Base-by-base conservation (phyloP, 2,888 invertebrate species). In the Abscondita cerata region DNA sequence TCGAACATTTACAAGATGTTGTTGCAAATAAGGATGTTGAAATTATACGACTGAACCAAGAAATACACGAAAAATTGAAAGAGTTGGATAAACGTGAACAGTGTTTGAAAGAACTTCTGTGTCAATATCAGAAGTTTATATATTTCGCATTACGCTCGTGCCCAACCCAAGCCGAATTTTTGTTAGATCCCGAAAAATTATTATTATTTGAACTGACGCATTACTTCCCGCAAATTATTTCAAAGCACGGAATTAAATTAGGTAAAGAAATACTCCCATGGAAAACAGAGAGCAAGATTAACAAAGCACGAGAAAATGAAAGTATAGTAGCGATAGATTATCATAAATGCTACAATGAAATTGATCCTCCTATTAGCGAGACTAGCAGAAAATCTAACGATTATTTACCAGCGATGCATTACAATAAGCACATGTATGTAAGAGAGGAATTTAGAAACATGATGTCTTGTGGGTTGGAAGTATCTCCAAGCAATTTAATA, bases 41-140 rank as follows among this genome's bases (percentile, higher is more conserved):
- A 56, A 69, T 78, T 20, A 54, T 66, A 13, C 58, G 66, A 47
- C 52, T 78, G 6, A 52, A 64, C 63, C 56, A 70, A 20, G 53
- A 70, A 56, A 62, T 65, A 62, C 52, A 69, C 46, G 61, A 72
- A 62, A 68, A 72, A 58, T 44, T 71, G 53, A 67, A 65, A 19
- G 69, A 78, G 40, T 59, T 78, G 0, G 62, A 71, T 11, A 60
- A 77, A 4, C 75, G 81, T 38, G 77, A 83, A 68, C 70, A 71
- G 20, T 80, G 79, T 64, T 59, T 83, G 5, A 52, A 71, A 33
- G 74, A 79, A 53, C 76, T 82, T 33, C 69, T 80, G n/a, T 72
- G 72, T 13, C 80, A 84, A 64, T 84, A 82, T 71, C 83, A 82
- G 67, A 83, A 82, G 67, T 83, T 83, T 66, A 82, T 84, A 33